Conservation (phyloP, 2,888 invertebrate genomes). For the Epinotia nisella region DNA sequence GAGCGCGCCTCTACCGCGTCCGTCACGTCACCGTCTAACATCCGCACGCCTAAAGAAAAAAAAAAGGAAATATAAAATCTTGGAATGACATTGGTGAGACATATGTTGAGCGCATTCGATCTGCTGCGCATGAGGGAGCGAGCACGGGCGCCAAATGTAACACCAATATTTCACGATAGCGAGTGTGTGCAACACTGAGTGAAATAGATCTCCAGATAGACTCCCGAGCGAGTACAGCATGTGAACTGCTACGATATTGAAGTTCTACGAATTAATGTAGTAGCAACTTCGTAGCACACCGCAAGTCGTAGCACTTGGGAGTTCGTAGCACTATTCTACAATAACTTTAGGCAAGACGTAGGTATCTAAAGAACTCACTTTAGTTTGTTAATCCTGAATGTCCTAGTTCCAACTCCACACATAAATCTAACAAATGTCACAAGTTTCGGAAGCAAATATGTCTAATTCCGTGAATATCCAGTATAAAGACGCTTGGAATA, state of each 20-base stretch:
- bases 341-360: background rate
- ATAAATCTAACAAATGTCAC: background rate
- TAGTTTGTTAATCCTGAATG: background rate
- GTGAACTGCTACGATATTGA: conserved; percentile 7
- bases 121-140: background rate
- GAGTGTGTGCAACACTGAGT: background rate
- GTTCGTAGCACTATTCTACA: conserved; percentile 13
- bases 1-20: conserved; percentile 99
- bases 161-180: background rate
- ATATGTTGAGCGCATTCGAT: background rate
- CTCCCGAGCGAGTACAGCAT: background rate
- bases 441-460: conserved; percentile 1
- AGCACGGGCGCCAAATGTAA: background rate
- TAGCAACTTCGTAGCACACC: conserved; percentile 16
- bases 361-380: conserved; percentile 14
- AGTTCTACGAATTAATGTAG: background rate
- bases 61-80: conserved; percentile 14
- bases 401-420: conserved; percentile 8
- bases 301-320: conserved; percentile 18
- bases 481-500: background rate
- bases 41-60: conserved; percentile 91
- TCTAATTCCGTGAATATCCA: conserved; percentile 1
- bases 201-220: background rate
- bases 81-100: no score
- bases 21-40: conserved; percentile 99